Conservation (phyloP, 1,140 invertebrate species). For the Monochamus saltuarius region DNA sequence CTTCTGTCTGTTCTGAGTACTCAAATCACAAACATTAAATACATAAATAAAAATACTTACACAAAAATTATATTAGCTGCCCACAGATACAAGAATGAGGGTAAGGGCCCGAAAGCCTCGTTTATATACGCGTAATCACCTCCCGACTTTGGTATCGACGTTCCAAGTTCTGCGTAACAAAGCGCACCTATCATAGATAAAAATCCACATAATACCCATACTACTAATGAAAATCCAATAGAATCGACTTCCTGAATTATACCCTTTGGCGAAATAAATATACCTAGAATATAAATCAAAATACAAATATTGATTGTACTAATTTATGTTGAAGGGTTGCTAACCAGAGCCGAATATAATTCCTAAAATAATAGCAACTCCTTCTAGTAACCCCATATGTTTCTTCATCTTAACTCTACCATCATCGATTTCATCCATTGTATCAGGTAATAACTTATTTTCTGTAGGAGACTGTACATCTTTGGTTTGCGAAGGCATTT, state of each 20-base stretch:
- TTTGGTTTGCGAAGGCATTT: constrained; percentile 26
- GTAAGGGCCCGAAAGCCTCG: constrained; percentile 88
- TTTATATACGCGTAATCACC: constrained; percentile 93
- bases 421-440: constrained; percentile 33
- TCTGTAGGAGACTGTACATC: constrained; percentile 23
- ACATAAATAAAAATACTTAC: constrained; percentile 56
- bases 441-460: constrained; percentile 23
- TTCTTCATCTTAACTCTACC: constrained; percentile 73
- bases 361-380: constrained; percentile 83
- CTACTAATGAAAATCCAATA: constrained; percentile 80
- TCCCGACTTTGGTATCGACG: constrained; percentile 78
- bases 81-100: constrained; percentile 94
- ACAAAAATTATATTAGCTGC: constrained; percentile 81
- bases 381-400: constrained; percentile 79
- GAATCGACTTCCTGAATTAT: constrained; percentile 86
- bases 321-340: constrained; percentile 7
- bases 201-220: constrained; percentile 87
- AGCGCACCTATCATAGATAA: constrained; percentile 87
- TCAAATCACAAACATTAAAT: background rate
- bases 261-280: constrained; percentile 96
- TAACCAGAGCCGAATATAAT: constrained; percentile 85
- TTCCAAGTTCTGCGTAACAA: constrained; percentile 94
- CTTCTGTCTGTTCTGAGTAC: too few relatives aligned
- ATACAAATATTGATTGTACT: too few relatives aligned
- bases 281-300: constrained; percentile 55